These are phyloP conservation scores for Oceanites oceanicus DNA, from an alignment of 2,113 vertebrate species.

Conservation along the genomic window DNA sequence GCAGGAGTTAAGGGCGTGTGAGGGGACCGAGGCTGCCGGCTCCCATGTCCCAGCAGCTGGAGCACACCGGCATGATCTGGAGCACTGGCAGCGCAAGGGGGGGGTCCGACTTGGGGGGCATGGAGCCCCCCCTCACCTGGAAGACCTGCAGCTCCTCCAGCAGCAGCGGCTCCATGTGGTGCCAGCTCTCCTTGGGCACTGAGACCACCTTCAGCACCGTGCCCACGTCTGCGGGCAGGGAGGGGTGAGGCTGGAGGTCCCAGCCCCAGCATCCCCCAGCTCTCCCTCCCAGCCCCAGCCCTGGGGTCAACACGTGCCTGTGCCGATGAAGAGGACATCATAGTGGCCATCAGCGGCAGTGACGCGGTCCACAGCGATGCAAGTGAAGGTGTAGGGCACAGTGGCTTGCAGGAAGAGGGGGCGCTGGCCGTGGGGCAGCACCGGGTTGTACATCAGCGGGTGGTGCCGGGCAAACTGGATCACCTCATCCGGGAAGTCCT, in stretches of 20 bases:
- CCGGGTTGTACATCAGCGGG: constrained; percentile 89
- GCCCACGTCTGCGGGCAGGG: constrained; percentile 80
- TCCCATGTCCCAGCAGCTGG: neutral
- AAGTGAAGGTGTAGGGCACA: constrained; percentile 85
- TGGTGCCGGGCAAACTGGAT: constrained; percentile 93
- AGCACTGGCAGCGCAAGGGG: accelerated
- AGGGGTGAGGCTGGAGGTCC: neutral
- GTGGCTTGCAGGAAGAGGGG: constrained; percentile 89
- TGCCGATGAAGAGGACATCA: constrained; percentile 95
- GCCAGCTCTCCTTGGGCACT: constrained; percentile 86
- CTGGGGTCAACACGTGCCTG: constrained; percentile 73
- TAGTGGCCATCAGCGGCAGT: constrained; percentile 91
- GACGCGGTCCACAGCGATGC: constrained; percentile 87
- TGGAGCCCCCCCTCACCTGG: constrained; percentile 75
- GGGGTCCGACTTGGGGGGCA: accelerated
- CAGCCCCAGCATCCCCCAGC: neutral
- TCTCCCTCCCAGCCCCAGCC: neutral
- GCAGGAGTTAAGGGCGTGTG: neutral
- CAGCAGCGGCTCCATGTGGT: constrained; percentile 87
- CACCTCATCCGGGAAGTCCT: constrained; percentile 93
- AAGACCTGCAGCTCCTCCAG: constrained; percentile 94
- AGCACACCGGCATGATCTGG: accelerated
- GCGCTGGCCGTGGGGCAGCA: constrained; percentile 81
- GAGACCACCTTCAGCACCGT: constrained; percentile 93
- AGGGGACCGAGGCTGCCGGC: neutral